Evolutionary conservation across 2,797 vertebrate genomes (phyloP).

Genomic region (Tympanoctomys barrerae): DNA sequence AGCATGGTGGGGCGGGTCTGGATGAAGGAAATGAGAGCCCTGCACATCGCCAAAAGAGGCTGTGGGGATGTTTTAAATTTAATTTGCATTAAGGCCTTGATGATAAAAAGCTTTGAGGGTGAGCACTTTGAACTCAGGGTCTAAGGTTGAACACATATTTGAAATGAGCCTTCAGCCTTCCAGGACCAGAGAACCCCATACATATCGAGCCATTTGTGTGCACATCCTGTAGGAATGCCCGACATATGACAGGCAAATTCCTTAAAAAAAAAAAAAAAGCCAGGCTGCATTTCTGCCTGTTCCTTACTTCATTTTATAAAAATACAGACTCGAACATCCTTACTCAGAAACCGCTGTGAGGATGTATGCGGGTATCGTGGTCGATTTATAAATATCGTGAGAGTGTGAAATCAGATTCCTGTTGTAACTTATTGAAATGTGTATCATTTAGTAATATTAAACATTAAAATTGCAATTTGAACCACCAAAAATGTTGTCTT

Average conservation of each 20-base stretch:
- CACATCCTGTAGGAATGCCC: background rate
- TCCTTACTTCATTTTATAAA: background rate
- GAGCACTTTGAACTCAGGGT: conserved; percentile 49
- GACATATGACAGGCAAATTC: background rate
- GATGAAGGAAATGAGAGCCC: conserved; percentile 33
- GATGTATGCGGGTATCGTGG: background rate
- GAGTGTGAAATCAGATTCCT: conserved; percentile 16
- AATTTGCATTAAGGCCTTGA: conserved; percentile 53
- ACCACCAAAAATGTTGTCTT: background rate
- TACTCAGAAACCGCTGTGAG: conserved; percentile 36
- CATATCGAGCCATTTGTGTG: background rate
- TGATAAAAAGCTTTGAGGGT: conserved; percentile 23
- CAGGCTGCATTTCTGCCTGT: background rate
- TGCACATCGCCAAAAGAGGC: background rate
- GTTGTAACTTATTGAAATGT: background rate
- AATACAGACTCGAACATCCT: background rate
- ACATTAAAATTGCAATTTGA: conserved; percentile 41
- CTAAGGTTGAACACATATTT: conserved; percentile 12
- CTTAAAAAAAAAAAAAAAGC: background rate
- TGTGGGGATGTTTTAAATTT: conserved; percentile 38
- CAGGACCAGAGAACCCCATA: background rate
- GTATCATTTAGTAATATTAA: conserved; percentile 49
- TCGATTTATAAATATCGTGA: conserved; percentile 20
- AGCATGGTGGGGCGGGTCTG: background rate
- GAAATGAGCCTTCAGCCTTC: background rate